A percentile compares a stretch with the other conserved stretches of the same genome.
Conservation (phyloP, 2,888 invertebrate genomes). For the Quadriops clusia region DNA sequence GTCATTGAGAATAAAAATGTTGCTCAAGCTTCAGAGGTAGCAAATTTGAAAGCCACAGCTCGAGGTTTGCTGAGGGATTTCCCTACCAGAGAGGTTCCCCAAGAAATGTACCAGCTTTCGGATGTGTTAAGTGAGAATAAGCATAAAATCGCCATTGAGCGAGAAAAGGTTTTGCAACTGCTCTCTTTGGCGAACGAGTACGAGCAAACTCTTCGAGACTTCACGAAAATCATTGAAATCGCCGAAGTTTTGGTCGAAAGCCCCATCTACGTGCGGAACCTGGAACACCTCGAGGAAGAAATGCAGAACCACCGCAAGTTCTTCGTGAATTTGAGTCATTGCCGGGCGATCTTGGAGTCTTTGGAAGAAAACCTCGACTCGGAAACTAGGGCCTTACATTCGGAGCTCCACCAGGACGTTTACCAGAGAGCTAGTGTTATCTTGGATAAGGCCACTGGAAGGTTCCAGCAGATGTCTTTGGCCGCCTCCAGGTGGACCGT, state of each 20-base stretch:
- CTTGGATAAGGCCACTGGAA: conserved; percentile 67
- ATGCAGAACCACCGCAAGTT: conserved; percentile 83
- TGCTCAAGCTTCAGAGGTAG: conserved; percentile 47
- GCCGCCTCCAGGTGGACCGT: conserved; percentile 78
- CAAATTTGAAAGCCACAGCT: conserved; percentile 50
- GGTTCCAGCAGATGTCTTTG: conserved; percentile 72
- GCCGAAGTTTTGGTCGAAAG: conserved; percentile 72
- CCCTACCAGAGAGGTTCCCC: conserved; percentile 57
- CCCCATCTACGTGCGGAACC: conserved; percentile 59
- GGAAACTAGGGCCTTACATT: conserved; percentile 63
- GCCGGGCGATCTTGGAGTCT: conserved; percentile 75
- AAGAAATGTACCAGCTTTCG: conserved; percentile 51
- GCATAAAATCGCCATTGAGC: conserved; percentile 54
- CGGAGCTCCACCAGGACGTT: conserved; percentile 61
- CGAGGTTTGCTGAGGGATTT: conserved; percentile 54
- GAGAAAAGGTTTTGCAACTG: conserved; percentile 64
- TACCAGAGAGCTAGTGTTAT: conserved; percentile 65
- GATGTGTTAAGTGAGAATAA: conserved; percentile 60
- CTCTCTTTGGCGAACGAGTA: conserved; percentile 74
- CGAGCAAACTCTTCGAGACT: conserved; percentile 77
- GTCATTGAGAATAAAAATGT: conserved; percentile 55
- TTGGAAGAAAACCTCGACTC: conserved; percentile 71
- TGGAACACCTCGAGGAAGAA: conserved; percentile 76
- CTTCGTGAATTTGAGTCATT: conserved; percentile 79
- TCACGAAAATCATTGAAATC: conserved; percentile 72